phyloP scores from a whole-genome alignment of 2,888 invertebrate species.

The Athripsodes cinereus region DNA sequence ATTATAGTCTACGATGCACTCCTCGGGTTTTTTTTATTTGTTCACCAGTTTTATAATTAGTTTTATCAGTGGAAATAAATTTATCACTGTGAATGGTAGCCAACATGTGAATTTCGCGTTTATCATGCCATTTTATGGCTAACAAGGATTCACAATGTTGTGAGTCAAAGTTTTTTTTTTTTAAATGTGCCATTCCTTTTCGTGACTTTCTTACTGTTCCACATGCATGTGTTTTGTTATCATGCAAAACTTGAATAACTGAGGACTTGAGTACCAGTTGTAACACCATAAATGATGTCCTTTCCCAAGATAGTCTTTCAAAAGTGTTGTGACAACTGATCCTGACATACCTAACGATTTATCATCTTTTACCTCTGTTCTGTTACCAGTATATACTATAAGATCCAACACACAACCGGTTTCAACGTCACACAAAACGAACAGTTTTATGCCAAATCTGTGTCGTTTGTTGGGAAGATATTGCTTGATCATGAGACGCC shows the following conservation, averaged over 20 bases:
- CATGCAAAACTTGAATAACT: neutral
- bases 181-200: neutral
- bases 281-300: neutral
- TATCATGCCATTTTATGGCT: slow-evolving; percentile 33
- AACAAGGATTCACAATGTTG: neutral
- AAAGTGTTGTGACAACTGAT: neutral
- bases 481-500: too few species aligned
- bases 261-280: neutral
- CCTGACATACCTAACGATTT: neutral
- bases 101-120: slow-evolving; percentile 31
- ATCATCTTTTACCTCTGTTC: neutral
- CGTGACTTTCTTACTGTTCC: neutral
- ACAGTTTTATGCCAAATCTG: slow-evolving; percentile 28
- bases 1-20: slow-evolving; percentile 31
- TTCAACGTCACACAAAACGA: slow-evolving; percentile 29
- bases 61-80: slow-evolving; percentile 28
- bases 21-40: slow-evolving; percentile 27
- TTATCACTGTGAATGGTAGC: slow-evolving; percentile 29
- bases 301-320: neutral
- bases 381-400: slow-evolving; percentile 19
- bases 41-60: slow-evolving; percentile 17
- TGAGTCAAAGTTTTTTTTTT: too few species aligned
- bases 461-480: too few species aligned
- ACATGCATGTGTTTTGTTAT: neutral
- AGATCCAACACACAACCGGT: slow-evolving; percentile 28